phyloP scores from a whole-genome alignment of 2,797 vertebrate species.

The Euthynnus affinis region DNA sequence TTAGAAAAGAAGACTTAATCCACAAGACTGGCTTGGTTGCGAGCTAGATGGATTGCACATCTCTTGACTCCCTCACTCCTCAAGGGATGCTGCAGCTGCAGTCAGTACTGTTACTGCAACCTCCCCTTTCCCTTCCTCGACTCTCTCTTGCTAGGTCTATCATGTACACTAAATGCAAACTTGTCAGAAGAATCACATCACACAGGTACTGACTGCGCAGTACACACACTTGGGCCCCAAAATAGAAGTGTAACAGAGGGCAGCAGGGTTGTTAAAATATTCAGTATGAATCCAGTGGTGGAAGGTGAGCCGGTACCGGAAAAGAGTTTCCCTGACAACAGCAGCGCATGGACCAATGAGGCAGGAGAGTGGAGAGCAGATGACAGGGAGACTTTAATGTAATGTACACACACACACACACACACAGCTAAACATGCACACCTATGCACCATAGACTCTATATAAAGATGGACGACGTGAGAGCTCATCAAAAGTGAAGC shows the following conservation, averaged over 20 bases:
- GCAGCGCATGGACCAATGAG: slow-evolving; percentile 67
- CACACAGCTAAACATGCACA: slow-evolving; percentile 16
- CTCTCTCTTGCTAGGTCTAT: slow-evolving; percentile 13
- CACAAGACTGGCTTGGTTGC: slow-evolving; percentile 73
- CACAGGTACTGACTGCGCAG: slow-evolving; percentile 38
- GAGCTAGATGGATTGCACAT: slow-evolving; percentile 60
- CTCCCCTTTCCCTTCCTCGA: not conserved
- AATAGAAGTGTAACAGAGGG: slow-evolving; percentile 22
- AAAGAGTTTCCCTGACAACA: slow-evolving; percentile 92
- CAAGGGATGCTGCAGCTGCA: slow-evolving; percentile 53
- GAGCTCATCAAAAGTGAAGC: too few relatives aligned
- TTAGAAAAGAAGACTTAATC: slow-evolving; percentile 80
- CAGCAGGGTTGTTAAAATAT: slow-evolving; percentile 81
- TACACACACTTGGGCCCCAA: slow-evolving; percentile 1
- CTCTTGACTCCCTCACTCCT: slow-evolving; percentile 49
- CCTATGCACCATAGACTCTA: not conserved
- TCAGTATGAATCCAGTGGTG: slow-evolving; percentile 80
- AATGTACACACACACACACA: slow-evolving; percentile 22
- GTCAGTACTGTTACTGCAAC: slow-evolving; percentile 35
- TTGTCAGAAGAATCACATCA: slow-evolving; percentile 64
- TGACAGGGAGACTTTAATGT: slow-evolving; percentile 29
- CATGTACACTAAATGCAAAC: slow-evolving; percentile 47
- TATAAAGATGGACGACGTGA: too few relatives aligned
- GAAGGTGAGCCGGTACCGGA: slow-evolving; percentile 82
- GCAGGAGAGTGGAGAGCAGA: slow-evolving; percentile 38